Conservation (phyloP, 37 sponge, comb jelly and placozoan genomes). For the Dysidea cf. avara region DNA sequence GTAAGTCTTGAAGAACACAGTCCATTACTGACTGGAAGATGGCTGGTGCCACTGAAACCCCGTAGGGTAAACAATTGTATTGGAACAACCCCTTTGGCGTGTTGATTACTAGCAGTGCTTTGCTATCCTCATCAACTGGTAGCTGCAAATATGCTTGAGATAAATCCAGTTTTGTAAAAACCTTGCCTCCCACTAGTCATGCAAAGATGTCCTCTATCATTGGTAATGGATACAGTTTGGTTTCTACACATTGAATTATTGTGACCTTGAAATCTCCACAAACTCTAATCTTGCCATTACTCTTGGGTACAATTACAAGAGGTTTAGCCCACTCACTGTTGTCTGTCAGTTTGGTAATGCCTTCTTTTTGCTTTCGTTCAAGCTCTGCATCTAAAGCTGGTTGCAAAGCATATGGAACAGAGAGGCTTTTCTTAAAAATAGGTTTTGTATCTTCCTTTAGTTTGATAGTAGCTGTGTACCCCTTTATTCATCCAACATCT, state of each 20-base stretch:
- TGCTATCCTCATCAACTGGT: neutral
- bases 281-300: conserved; percentile 17
- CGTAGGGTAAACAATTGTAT: conserved; percentile 18
- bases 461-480: neutral
- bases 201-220: conserved; percentile 25
- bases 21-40: conserved; percentile 25
- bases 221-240: conserved; percentile 27
- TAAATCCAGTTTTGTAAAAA: conserved; percentile 30
- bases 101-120: conserved; percentile 15
- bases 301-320: conserved; percentile 6
- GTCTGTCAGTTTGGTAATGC: neutral
- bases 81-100: conserved; percentile 15
- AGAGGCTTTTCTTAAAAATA: no score
- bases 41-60: conserved; percentile 17
- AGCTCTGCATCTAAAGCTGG: no score
- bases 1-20: neutral
- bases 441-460: no score
- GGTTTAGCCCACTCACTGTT: neutral
- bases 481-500: neutral
- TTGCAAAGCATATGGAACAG: no score
- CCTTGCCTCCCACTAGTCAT: conserved; percentile 11
- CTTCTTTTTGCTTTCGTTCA: no score
- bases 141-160: conserved; percentile 22
- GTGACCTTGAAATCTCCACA: conserved; percentile 42
- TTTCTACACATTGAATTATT: conserved; percentile 18